Base-by-base conservation (phyloP, 2,888 invertebrate species). In the Ichneumon xanthorius region DNA sequence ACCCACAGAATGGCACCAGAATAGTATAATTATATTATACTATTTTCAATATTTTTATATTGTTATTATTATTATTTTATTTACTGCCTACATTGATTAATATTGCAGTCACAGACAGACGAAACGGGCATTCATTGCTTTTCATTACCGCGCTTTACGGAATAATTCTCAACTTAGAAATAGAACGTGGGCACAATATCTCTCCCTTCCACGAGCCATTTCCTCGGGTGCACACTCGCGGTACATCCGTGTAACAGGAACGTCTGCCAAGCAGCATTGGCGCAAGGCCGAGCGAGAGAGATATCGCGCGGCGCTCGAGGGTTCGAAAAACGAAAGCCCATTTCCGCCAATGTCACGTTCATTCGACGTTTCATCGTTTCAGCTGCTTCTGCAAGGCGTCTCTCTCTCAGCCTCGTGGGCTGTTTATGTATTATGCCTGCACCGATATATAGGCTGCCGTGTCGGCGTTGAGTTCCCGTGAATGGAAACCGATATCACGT, bases 401-500 rank as follows among this genome's bases (percentile, higher is more conserved):
- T 14, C 45, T 45, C 14, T 14, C 58, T 4, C 72, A 9, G 30
- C 53, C 33, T 40, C 19, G n/a, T 33, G 63, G 77, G 77, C 78
- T 84, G 78, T 82, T 86, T 78, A 85, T 81, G 71, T 72, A 58
- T 68, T 67, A 63, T 26, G 33, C 58, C 68, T 73, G 63, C 68
- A 48, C 68, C 45, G 63, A 16, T 30, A 70, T 33, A 37, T 61
- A 76, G 71, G 19, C 40, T 55, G 79, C 65, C 45, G 83, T 72
- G 84, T 76, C 77, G 73, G 61, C 81, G 48, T 37, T 82, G 77
- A 84, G 82, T 88, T 87, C 70, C 85, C 72, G 84, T 87, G 87
- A 88, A 87, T 88, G 88, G 80, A 88, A 88, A 86, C 85, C 85
- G 88, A 88, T 88, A 87, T 84, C 86, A 80, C 86, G 86, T 86